These are phyloP conservation scores for Muschampia staudingeri DNA, from an alignment of 2,888 invertebrate genomes.

Conservation along the genomic window DNA sequence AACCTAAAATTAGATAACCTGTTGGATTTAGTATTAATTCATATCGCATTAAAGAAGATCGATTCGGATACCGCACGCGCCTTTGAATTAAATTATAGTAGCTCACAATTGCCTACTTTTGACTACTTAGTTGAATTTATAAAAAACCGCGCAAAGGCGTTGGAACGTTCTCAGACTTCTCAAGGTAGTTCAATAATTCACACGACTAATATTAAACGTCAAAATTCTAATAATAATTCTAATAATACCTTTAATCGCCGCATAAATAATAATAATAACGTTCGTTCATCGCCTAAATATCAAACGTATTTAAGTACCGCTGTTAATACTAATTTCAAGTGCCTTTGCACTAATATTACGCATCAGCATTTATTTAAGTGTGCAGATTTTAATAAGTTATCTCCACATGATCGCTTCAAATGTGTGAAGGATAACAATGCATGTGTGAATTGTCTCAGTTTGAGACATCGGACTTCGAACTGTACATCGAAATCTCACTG, in stretches of 20 bases:
- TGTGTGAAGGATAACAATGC: conserved; percentile 32
- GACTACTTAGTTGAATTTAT: conserved; percentile 34
- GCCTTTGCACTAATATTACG: conserved; percentile 29
- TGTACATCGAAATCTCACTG: conserved; percentile 28
- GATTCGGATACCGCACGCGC: conserved; percentile 30
- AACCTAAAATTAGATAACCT: conserved; percentile 35
- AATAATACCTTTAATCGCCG: conserved; percentile 15
- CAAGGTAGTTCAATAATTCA: not conserved
- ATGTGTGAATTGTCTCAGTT: conserved; percentile 49
- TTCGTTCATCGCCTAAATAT: not conserved
- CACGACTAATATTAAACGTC: not conserved
- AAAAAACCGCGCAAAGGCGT: conserved; percentile 18
- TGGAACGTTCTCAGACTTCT: conserved; percentile 27
- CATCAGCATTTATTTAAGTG: conserved; percentile 51
- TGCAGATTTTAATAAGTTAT: conserved; percentile 38
- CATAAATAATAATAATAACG: conserved; percentile 10
- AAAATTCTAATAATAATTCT: not conserved
- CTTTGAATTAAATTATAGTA: conserved; percentile 26
- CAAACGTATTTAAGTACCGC: conserved; percentile 44
- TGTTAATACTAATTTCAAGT: conserved; percentile 10
- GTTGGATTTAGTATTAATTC: conserved; percentile 8
- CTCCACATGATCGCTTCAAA: conserved; percentile 40
- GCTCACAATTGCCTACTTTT: conserved; percentile 22
- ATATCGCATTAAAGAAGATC: conserved; percentile 32
- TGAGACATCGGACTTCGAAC: conserved; percentile 29